A percentile compares a stretch with the other conserved stretches of the same genome.
Evolutionary conservation across 2,113 vertebrate species (phyloP).

Genomic region (Ceyx cyanopectus): DNA sequence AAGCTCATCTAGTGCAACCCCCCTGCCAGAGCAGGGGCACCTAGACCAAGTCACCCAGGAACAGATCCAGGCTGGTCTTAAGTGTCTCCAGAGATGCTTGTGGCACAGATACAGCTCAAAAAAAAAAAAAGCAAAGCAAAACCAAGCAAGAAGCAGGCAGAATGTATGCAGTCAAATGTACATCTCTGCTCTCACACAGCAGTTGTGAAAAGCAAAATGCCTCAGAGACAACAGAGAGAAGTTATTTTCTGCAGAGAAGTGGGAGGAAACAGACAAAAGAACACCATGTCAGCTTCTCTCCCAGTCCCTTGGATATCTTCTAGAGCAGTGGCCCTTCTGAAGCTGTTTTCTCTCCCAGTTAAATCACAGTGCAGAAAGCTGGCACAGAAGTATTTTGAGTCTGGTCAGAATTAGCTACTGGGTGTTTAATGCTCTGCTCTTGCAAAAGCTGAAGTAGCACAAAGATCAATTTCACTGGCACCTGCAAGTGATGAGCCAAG

Average conservation of each 20-base stretch:
- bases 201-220: not conserved
- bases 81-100: not conserved
- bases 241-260: not conserved
- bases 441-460: slow-evolving; percentile 11
- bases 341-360: not conserved
- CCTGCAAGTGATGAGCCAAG: not conserved
- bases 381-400: not conserved
- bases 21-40: no score
- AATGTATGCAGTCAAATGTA: not conserved
- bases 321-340: not conserved
- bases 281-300: not conserved
- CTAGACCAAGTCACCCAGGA: no score
- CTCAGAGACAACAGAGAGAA: not conserved
- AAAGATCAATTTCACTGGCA: not conserved
- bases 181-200: not conserved
- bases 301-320: not conserved
- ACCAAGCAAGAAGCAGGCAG: not conserved
- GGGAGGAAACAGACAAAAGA: not conserved
- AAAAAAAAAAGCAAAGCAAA: not conserved
- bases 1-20: no score
- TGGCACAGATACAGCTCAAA: not conserved
- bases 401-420: not conserved
- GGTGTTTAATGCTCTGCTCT: not conserved
- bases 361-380: not conserved
- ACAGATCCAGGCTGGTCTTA: no score